These are phyloP conservation scores for Poecile atricapillus DNA, from an alignment of 2,113 vertebrate species.

Conservation along the genomic window DNA sequence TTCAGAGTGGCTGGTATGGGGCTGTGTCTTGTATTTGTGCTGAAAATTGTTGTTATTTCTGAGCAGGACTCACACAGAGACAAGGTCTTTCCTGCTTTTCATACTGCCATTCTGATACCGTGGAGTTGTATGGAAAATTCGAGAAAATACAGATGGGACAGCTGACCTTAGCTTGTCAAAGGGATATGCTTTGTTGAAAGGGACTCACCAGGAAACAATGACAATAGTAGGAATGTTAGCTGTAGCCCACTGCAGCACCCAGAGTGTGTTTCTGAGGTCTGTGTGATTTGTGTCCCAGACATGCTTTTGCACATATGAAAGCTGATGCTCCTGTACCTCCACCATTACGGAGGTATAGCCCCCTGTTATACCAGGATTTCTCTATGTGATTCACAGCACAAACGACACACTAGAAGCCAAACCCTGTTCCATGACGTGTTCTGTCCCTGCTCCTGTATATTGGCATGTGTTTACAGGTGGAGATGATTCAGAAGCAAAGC, in stretches of 20 bases:
- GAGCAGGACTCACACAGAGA: neutral
- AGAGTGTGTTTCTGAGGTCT: neutral
- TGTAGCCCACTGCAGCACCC: neutral
- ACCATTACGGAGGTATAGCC: neutral
- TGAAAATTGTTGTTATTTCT: neutral
- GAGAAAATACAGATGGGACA: neutral
- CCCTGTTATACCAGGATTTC: neutral
- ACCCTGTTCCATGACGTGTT: accelerated
- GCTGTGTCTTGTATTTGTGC: neutral
- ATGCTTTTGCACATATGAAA: neutral
- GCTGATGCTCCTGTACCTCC: neutral
- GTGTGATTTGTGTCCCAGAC: neutral
- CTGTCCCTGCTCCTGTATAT: neutral
- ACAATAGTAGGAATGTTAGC: neutral
- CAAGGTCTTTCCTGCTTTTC: neutral
- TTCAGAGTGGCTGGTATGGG: neutral
- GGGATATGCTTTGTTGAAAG: neutral
- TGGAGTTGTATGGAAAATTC: neutral
- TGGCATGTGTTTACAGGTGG: neutral
- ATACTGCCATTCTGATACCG: neutral
- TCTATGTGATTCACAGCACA: neutral
- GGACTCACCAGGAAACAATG: neutral
- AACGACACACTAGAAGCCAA: neutral
- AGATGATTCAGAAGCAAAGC: neutral
- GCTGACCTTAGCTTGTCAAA: neutral